Conservation (phyloP, 1,140 invertebrate species). For the Pissodes strobi region DNA sequence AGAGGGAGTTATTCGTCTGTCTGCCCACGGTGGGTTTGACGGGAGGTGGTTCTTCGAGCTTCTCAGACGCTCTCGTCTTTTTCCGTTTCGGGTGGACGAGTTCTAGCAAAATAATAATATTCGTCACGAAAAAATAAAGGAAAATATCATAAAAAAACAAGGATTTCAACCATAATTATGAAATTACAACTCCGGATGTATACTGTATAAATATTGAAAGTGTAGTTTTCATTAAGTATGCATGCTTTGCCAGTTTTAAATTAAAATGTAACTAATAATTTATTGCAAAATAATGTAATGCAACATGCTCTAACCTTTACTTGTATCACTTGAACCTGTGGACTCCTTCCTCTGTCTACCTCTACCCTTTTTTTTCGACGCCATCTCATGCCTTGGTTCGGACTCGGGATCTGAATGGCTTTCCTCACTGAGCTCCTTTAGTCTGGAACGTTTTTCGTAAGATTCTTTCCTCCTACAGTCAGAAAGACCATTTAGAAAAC, state of each 20-base stretch:
- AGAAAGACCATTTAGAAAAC: background rate
- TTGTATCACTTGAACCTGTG: conserved; percentile 6
- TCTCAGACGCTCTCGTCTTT: conserved; percentile 1
- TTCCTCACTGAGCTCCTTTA: conserved; percentile 36
- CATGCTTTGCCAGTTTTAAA: too few species aligned
- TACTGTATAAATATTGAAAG: too few species aligned
- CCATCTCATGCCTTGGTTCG: conserved; percentile 52
- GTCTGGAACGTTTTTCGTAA: conserved; percentile 38
- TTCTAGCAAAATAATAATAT: too few species aligned
- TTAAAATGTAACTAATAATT: too few species aligned
- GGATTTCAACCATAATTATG: too few species aligned
- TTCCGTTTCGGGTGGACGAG: background rate
- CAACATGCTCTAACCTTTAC: conserved; percentile 1
- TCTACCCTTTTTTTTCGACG: conserved; percentile 44
- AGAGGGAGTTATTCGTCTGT: conserved; percentile 86
- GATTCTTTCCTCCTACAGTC: conserved; percentile 23
- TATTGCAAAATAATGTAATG: too few species aligned
- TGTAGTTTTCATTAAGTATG: too few species aligned
- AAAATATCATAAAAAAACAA: too few species aligned
- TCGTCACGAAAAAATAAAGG: too few species aligned
- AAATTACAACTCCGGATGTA: too few species aligned
- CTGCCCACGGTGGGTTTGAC: conserved; percentile 60
- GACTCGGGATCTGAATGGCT: conserved; percentile 23
- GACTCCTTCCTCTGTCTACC: conserved; percentile 33
- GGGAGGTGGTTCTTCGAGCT: background rate